Percentiles rank a stretch among this genome's conserved stretches.
Evolutionary conservation across 2,888 invertebrate genomes (phyloP).

Genomic region (Liopterus haemorrhoidalis): DNA sequence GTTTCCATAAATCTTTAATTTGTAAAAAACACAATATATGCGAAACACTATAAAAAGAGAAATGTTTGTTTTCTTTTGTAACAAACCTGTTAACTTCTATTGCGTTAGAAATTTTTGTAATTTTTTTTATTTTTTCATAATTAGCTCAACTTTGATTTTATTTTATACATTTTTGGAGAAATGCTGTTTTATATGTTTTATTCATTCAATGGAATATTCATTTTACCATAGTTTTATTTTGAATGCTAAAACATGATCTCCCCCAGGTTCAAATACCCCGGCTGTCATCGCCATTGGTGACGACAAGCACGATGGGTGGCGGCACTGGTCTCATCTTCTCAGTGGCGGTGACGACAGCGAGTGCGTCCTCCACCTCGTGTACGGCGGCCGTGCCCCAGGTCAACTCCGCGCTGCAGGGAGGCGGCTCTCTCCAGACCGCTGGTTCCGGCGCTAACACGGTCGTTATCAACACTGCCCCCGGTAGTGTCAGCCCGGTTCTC

Average conservation of each 20-base stretch:
- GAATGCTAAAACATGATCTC: too few relatives aligned
- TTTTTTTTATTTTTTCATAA: too few relatives aligned
- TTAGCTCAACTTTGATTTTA: too few relatives aligned
- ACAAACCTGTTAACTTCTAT: too few relatives aligned
- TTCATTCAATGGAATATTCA: too few relatives aligned
- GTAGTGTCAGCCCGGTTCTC: slow-evolving; percentile 49
- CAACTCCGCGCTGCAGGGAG: slow-evolving; percentile 29
- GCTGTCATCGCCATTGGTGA: slow-evolving; percentile 72
- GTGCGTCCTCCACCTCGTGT: slow-evolving; percentile 43
- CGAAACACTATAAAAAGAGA: too few relatives aligned
- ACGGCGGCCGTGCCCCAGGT: slow-evolving; percentile 34
- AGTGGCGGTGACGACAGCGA: slow-evolving; percentile 42
- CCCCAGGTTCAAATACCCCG: slow-evolving; percentile 84
- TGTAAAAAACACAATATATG: too few relatives aligned
- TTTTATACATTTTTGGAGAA: too few relatives aligned
- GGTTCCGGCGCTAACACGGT: slow-evolving; percentile 12
- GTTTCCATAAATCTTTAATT: too few relatives aligned
- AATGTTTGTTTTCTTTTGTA: too few relatives aligned
- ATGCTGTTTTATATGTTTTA: too few relatives aligned
- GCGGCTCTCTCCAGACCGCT: slow-evolving; percentile 16
- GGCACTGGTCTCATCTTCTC: slow-evolving; percentile 43
- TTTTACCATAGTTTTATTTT: slow-evolving; percentile 45
- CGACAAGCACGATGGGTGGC: slow-evolving; percentile 58
- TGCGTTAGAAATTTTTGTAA: too few relatives aligned
- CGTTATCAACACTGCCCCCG: slow-evolving; percentile 35